Base-by-base conservation (phyloP, 2,797 vertebrate species). In the Liparis tanakae region DNA sequence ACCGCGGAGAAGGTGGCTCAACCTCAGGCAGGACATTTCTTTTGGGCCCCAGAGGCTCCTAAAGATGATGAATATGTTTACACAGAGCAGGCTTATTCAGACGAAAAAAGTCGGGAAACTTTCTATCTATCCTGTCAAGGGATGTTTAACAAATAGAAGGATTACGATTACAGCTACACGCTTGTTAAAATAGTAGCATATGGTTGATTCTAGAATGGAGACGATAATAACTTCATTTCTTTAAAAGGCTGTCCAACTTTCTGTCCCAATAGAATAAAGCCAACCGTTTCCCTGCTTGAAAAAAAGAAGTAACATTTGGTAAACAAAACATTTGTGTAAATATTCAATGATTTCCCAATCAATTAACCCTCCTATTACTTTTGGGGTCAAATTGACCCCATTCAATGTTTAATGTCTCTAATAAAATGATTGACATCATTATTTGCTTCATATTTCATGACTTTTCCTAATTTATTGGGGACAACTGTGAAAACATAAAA, bases 11-110 rank as follows among this genome's bases (percentile, higher is more conserved):
- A 53, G n/a, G 34, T 57, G 51, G 36, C 37, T 22, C 48, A 70
- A 59, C 22, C 59, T 76, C 37, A 58, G 33, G 43, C 9, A 10
- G 58, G 43, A n/a, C 36, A 56, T 80, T 67, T 22, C 30, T 73
- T 67, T 20, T 33, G 13, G 39, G 67, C 72, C 62, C 34, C 12
- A 15, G 22, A 74, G 78, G 39, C 72, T 81, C 62, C 4, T 87
- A 73, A 81, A 78, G 17, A 56, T 75, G 70, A 80, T 64, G 61
- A 56, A 70, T 63, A 25, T 80, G 67, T 82, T 80, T 85, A 30
- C n/a, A 56, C 44, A 50, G 48, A 59, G 57, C 6, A n/a, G 48
- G 41, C 20, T 65, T 67, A 57, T 59, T 48, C 25, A 62, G 41
- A 72, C 71, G 70, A 13, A 72, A 14, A 64, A 63, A 43, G 34